phyloP scores from a whole-genome alignment of 2,113 vertebrate genomes.

The Gavia stellata region DNA sequence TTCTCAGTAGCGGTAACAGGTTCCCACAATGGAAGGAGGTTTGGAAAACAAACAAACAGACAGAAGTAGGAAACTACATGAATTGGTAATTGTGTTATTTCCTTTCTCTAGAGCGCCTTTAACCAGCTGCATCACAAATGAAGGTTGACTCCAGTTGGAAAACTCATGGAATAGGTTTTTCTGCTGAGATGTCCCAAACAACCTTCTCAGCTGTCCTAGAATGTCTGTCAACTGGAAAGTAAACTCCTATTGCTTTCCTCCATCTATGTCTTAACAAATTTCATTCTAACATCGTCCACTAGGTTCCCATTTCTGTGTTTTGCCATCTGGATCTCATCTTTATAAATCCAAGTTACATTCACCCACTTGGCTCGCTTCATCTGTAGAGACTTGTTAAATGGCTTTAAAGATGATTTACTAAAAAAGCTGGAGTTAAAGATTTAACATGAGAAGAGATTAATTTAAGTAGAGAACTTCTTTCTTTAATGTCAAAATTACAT shows the following conservation, averaged over 20 bases:
- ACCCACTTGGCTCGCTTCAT: conserved; percentile 37
- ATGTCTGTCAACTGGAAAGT: not conserved
- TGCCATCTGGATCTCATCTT: conserved; percentile 64
- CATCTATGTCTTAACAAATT: not conserved
- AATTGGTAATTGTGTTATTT: not conserved
- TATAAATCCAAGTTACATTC: conserved; percentile 38
- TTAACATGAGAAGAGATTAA: conserved; percentile 47
- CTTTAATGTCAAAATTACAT: conserved; percentile 8
- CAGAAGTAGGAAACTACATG: not conserved
- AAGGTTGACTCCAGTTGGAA: not conserved
- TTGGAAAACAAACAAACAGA: not conserved
- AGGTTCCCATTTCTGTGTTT: not conserved
- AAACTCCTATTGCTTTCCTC: not conserved
- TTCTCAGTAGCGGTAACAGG: not conserved
- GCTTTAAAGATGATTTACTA: conserved; percentile 59
- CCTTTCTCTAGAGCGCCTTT: not conserved
- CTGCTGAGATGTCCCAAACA: not conserved
- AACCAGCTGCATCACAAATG: not conserved
- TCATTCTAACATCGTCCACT: not conserved
- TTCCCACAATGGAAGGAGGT: not conserved
- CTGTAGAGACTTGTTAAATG: conserved; percentile 46
- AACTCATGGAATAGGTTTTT: not conserved
- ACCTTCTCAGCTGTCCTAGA: not conserved
- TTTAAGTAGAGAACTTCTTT: conserved; percentile 30
- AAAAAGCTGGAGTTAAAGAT: conserved; percentile 55